Percentiles rank a stretch among this genome's conserved stretches.
Evolutionary conservation across 2,797 vertebrate species (phyloP).

Genomic region (Lagodon rhomboides): DNA sequence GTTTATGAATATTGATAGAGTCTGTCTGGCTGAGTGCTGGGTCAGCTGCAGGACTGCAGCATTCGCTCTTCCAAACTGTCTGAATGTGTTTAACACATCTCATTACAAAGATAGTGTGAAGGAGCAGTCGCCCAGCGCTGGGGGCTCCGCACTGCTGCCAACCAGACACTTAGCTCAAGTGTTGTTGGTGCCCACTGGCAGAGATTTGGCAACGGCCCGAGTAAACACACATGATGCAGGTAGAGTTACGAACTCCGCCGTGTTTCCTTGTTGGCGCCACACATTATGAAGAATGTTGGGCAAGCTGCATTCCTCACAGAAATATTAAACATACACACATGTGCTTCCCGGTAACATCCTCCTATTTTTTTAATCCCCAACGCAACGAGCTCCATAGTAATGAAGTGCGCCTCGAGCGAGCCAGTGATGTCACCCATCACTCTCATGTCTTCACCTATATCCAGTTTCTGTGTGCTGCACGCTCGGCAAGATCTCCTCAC

Average conservation of each 20-base stretch:
- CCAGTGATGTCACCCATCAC: slow-evolving; percentile 67
- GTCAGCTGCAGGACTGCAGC: slow-evolving; percentile 57
- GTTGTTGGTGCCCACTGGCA: slow-evolving; percentile 64
- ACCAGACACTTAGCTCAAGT: slow-evolving; percentile 56
- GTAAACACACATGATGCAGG: background rate
- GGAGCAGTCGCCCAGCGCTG: slow-evolving; percentile 23
- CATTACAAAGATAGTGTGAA: slow-evolving; percentile 52
- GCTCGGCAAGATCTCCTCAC: slow-evolving; percentile 42
- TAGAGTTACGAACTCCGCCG: slow-evolving; percentile 6
- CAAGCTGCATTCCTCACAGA: background rate
- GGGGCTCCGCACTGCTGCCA: slow-evolving; percentile 53
- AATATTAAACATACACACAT: slow-evolving; percentile 34
- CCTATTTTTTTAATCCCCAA: slow-evolving; percentile 30
- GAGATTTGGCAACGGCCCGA: slow-evolving; percentile 50
- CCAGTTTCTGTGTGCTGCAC: slow-evolving; percentile 55
- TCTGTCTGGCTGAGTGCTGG: slow-evolving; percentile 57
- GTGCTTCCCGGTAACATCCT: slow-evolving; percentile 41
- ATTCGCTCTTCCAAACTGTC: slow-evolving; percentile 55
- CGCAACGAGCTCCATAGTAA: slow-evolving; percentile 24
- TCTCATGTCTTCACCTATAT: slow-evolving; percentile 61
- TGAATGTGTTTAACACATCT: slow-evolving; percentile 62
- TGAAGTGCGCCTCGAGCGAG: slow-evolving; percentile 27
- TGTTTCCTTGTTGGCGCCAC: slow-evolving; percentile 11
- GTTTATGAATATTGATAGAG: slow-evolving; percentile 77
- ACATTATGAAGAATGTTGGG: background rate